Evolutionary conservation across 2,888 invertebrate species (phyloP).

Genomic region (Dysmachus trigonus): DNA sequence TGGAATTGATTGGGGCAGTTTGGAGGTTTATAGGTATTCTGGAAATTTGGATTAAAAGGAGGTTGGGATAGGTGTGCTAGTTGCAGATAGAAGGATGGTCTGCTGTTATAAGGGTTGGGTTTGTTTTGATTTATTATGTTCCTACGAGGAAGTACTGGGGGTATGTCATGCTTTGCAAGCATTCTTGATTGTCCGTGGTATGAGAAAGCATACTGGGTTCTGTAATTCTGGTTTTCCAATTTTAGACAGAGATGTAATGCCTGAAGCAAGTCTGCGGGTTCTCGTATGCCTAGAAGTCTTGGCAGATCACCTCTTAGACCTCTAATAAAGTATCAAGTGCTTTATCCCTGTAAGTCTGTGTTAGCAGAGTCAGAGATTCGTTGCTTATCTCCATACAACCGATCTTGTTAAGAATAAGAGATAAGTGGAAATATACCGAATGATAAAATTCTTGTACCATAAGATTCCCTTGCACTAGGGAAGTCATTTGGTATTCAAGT

Average conservation of each 20-base stretch:
- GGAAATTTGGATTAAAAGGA: background rate
- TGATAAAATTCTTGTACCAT: conserved; percentile 51
- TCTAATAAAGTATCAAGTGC: conserved; percentile 52
- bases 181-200: background rate
- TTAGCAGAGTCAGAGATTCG: background rate
- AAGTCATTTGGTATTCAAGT: too few relatives aligned
- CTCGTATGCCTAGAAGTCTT: too few relatives aligned
- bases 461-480: conserved; percentile 33
- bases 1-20: background rate
- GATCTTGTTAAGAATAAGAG: background rate
- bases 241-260: too few relatives aligned
- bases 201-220: background rate
- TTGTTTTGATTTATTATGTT: background rate
- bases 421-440: conserved; percentile 36
- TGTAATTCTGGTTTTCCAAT: conserved; percentile 25
- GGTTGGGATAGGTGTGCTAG: background rate
- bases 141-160: background rate
- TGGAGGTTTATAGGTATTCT: too few relatives aligned
- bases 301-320: too few relatives aligned
- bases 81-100: background rate
- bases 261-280: too few relatives aligned
- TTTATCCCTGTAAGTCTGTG: conserved; percentile 48
- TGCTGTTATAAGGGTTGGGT: background rate
- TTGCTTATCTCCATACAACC: background rate
- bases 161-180: background rate